Base-by-base conservation (phyloP, 2,113 vertebrate genomes). In the Lophochroa leadbeateri region DNA sequence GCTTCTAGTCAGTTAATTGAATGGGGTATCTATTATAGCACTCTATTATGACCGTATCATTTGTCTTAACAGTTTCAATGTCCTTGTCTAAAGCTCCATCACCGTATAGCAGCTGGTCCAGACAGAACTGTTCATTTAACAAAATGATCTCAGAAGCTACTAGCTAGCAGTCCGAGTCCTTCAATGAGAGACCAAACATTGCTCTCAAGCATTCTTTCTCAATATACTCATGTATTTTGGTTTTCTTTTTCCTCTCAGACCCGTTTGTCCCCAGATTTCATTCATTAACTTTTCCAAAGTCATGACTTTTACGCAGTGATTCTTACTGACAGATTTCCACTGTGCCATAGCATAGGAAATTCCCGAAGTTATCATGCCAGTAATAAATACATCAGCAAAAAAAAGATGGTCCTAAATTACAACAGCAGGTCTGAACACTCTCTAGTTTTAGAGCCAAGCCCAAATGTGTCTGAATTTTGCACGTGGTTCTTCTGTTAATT, bases 71-170 rank as follows among this genome's bases (percentile, higher is more conserved):
- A 25, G 95, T 90, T 97, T 96, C 94, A 82, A 33, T 72, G 55
- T 92, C 94, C 81, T 97, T 97, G 96, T 97, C 97, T 94, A 96
- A 97, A 97, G 83, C 83, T 96, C 91, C 75, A 90, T 94, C 96
- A 71, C 90, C 83, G 55, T 63, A 72, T 3, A 97, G 91, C 94
- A 96, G 93, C 97, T 97, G 97, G 90, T 72, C 83, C 87, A 88
- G 85, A 92, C 84, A 60, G 86, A 97, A 94, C 24, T 95, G 85
- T 92, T 96, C 91, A 96, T 97, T 97, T 97, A 97, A 91, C 91
- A 94, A 92, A 93, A 75, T 67, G 50, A 96, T 74, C 43, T 13
- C 83, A 96, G 47, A 80, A 96, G 50, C 53, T 68, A 86, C 47
- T 58, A 86, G 96, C 79, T 77, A 93, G 84, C 29, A 68, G 78